phyloP scores from a whole-genome alignment of 2,113 vertebrate genomes.

The Accipiter cooperii region DNA sequence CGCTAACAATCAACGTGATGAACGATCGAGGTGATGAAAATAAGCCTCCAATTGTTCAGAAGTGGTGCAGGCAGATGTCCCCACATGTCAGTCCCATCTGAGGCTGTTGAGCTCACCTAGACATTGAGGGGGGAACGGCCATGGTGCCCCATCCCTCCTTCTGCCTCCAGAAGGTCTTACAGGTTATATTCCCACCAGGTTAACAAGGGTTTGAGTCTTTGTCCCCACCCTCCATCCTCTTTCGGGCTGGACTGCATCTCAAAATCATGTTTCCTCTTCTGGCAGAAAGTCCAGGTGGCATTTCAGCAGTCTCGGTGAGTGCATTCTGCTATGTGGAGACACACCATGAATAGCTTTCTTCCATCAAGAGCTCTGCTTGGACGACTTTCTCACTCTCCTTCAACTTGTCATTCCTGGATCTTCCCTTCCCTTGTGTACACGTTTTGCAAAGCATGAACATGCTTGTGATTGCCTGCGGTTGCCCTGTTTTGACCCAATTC shows the following conservation, averaged over 20 bases:
- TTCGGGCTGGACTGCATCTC: not conserved
- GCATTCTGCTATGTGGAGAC: not conserved
- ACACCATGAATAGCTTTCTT: not conserved
- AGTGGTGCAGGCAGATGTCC: not conserved
- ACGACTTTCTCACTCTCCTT: not conserved
- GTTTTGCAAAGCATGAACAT: not conserved
- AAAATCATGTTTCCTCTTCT: not conserved
- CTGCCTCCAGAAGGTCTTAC: not conserved
- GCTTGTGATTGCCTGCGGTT: not conserved
- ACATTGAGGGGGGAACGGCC: rapidly evolving
- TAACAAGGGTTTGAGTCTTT: not conserved
- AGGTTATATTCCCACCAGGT: not conserved
- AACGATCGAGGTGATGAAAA: not conserved
- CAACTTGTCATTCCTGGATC: not conserved
- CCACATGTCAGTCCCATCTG: rapidly evolving
- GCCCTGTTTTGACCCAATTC: not conserved
- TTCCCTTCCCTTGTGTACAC: not conserved
- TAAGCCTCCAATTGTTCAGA: not conserved
- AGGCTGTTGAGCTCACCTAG: not conserved
- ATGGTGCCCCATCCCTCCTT: not conserved
- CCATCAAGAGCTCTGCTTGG: not conserved
- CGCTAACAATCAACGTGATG: not conserved
- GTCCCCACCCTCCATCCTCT: not conserved
- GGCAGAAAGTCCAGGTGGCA: not conserved
- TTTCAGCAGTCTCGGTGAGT: not conserved